phyloP scores from a whole-genome alignment of 2,888 invertebrate species.

The Drosophila antonietae region DNA sequence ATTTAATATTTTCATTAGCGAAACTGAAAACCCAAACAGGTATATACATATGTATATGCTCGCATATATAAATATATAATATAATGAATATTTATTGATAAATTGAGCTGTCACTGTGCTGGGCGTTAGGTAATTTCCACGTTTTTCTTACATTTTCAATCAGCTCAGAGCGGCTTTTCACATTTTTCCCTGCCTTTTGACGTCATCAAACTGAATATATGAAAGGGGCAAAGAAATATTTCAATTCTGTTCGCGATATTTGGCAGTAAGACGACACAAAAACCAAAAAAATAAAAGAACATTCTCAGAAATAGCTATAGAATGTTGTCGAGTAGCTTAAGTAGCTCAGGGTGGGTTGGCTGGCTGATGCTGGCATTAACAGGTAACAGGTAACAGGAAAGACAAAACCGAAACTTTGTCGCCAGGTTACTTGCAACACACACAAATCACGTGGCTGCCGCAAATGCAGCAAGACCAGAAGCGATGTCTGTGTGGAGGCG shows the following conservation, averaged over 20 bases:
- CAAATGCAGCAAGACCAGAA: constrained; percentile 2
- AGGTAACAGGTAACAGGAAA: constrained; percentile 35
- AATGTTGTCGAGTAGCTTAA: constrained; percentile 24
- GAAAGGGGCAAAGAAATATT: constrained; percentile 25
- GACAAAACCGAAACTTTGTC: constrained; percentile 49
- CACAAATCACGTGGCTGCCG: constrained; percentile 46
- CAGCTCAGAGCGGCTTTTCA: constrained; percentile 56
- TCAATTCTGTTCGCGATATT: constrained; percentile 35
- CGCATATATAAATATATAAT: not conserved
- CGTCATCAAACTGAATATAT: constrained; percentile 66
- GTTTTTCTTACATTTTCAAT: constrained; percentile 67
- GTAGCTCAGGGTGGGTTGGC: constrained; percentile 2
- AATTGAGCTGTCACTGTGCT: constrained; percentile 28
- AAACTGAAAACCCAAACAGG: constrained; percentile 9
- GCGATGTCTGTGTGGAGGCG: constrained; percentile 13
- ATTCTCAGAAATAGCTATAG: constrained; percentile 42
- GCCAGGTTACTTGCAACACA: constrained; percentile 44
- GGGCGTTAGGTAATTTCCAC: constrained; percentile 63
- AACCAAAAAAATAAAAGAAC: not conserved
- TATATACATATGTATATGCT: no score
- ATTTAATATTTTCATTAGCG: constrained; percentile 34
- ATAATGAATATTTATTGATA: constrained; percentile 11
- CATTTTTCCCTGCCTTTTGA: constrained; percentile 66
- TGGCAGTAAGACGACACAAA: constrained; percentile 41
- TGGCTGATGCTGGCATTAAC: constrained; percentile 5